These are phyloP conservation scores for Danio aesculapii DNA, from an alignment of 2,797 vertebrate genomes.

Conservation along the genomic window DNA sequence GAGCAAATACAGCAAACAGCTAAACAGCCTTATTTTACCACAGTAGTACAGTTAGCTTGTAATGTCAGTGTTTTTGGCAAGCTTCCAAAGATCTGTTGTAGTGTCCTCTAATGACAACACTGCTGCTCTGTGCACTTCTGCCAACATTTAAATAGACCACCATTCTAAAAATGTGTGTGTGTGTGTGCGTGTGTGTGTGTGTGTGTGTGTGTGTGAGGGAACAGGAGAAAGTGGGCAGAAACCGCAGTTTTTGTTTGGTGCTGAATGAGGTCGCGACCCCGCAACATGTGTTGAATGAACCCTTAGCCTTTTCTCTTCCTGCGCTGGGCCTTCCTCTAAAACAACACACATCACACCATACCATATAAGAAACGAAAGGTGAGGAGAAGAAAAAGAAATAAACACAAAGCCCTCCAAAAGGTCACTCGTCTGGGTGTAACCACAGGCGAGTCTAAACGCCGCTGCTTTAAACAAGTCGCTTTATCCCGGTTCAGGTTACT, in stretches of 20 bases:
- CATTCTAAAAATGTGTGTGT: slow-evolving; percentile 28
- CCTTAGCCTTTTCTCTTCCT: slow-evolving; percentile 75
- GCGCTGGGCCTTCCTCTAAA: slow-evolving; percentile 52
- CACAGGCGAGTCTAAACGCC: slow-evolving; percentile 3
- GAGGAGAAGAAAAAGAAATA: slow-evolving; percentile 49
- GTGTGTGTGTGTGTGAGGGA: slow-evolving; percentile 4
- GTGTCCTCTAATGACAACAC: neutral
- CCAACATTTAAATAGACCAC: slow-evolving; percentile 44
- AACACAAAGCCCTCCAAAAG: slow-evolving; percentile 40
- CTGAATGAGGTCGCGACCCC: slow-evolving; percentile 67
- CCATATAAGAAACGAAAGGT: slow-evolving; percentile 50
- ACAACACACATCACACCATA: slow-evolving; percentile 22
- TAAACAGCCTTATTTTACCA: neutral
- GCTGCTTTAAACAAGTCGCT: slow-evolving; percentile 6
- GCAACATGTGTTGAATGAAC: slow-evolving; percentile 81
- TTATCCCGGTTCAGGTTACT: neutral
- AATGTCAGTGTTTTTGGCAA: neutral
- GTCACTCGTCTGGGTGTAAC: slow-evolving; percentile 54
- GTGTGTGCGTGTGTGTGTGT: slow-evolving; percentile 13
- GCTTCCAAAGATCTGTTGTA: neutral
- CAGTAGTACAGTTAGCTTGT: neutral
- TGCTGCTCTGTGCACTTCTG: neutral
- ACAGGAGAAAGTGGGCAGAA: slow-evolving; percentile 22
- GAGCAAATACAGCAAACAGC: neutral
- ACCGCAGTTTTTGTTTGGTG: slow-evolving; percentile 35